A percentile compares a stretch with the other conserved stretches of the same genome.
Conservation (phyloP, 2,888 invertebrate species). For the Orthosia gracilis region DNA sequence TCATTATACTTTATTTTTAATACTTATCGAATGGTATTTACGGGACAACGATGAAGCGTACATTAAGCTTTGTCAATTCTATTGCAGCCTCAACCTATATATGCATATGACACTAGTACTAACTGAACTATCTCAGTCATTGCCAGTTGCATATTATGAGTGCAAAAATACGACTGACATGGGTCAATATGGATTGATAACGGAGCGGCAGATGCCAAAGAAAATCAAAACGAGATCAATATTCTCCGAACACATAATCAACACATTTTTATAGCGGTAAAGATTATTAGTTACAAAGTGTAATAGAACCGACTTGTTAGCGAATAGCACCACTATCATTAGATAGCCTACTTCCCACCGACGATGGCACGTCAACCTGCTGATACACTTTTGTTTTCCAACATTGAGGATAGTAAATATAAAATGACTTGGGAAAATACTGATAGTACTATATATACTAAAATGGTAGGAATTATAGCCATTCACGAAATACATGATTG, state of each 20-base stretch:
- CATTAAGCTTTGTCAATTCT: not conserved
- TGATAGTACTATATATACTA: no score
- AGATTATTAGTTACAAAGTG: constrained; percentile 51
- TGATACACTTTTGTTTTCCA: constrained; percentile 64
- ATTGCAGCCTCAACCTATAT: not conserved
- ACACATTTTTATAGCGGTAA: constrained; percentile 48
- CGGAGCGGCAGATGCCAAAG: not conserved
- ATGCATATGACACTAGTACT: no score
- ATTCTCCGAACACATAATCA: constrained; percentile 25
- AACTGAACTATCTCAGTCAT: no score
- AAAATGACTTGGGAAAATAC: constrained; percentile 34
- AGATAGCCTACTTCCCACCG: constrained; percentile 61
- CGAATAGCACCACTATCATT: constrained; percentile 60
- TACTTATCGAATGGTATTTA: no score
- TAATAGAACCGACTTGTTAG: constrained; percentile 51
- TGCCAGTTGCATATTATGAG: not conserved
- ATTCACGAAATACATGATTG: no score
- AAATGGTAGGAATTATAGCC: not conserved
- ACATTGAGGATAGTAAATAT: constrained; percentile 29
- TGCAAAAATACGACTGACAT: not conserved
- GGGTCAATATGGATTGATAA: no score
- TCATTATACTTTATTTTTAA: no score
- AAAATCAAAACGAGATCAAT: constrained; percentile 30
- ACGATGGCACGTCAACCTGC: constrained; percentile 55
- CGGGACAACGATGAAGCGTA: no score